Conservation (phyloP, 1,140 invertebrate genomes). For the Prorops nasuta region DNA sequence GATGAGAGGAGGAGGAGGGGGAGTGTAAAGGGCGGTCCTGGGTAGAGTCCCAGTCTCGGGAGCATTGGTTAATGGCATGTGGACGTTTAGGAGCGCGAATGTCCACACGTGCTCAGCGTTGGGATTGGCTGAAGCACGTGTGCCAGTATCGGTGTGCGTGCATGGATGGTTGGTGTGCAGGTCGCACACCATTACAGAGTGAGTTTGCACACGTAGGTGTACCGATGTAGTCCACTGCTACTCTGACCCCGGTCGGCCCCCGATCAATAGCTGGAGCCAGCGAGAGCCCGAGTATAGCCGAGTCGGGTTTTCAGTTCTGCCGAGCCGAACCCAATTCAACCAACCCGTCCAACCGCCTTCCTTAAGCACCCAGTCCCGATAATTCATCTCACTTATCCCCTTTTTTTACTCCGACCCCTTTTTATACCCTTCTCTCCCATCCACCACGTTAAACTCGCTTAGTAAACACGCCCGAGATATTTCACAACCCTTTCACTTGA, state of each 20-base stretch:
- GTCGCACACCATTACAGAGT: too few species aligned
- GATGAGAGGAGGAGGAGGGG: too few species aligned
- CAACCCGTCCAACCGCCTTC: too few species aligned
- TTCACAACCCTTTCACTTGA: too few species aligned
- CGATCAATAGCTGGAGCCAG: conserved; percentile 56
- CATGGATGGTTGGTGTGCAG: too few species aligned
- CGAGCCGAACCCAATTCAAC: conserved; percentile 28
- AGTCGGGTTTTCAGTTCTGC: conserved; percentile 39
- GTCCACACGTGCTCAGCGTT: conserved; percentile 21
- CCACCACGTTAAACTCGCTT: too few species aligned
- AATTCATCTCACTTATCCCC: conserved; percentile 29
- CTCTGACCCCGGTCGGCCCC: conserved; percentile 53
- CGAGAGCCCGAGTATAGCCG: conserved; percentile 40
- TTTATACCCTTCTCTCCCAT: conserved; percentile 7
- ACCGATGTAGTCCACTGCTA: conserved; percentile 51
- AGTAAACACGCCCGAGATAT: too few species aligned
- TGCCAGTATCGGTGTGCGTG: conserved; percentile 4
- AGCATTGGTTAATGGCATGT: too few species aligned
- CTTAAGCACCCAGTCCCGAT: too few species aligned
- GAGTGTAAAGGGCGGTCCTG: too few species aligned
- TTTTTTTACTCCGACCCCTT: conserved; percentile 27
- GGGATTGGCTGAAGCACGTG: conserved; percentile 5
- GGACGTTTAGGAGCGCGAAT: not conserved
- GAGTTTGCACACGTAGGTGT: conserved; percentile 31
- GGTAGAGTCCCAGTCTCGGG: too few species aligned